Evolutionary conservation across 2,888 invertebrate species (phyloP).

Genomic region (Tubulanus polymorphus): DNA sequence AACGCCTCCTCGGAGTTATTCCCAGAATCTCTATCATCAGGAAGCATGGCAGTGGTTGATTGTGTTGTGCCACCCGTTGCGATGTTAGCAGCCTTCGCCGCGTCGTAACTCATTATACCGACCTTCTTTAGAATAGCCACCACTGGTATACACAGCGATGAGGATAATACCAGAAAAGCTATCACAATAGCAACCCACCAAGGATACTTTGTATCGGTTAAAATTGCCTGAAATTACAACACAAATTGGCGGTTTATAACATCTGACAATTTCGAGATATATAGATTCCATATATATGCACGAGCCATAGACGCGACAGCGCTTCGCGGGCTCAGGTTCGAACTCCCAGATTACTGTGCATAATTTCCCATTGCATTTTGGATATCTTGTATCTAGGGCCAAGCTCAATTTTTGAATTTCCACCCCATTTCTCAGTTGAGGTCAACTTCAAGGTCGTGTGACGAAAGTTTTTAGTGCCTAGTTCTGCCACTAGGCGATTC

Average conservation of each 20-base stretch:
- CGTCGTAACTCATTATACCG: conserved; percentile 26
- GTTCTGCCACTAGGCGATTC: too few species aligned
- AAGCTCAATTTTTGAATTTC: too few species aligned
- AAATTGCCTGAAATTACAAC: conserved; percentile 24
- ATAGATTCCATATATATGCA: too few species aligned
- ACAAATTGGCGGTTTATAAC: neutral
- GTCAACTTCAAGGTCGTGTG: too few species aligned
- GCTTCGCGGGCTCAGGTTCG: too few species aligned
- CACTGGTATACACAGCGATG: conserved; percentile 34
- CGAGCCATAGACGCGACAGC: too few species aligned
- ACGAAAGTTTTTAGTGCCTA: too few species aligned
- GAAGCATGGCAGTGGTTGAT: conserved; percentile 30
- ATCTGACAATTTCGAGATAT: too few species aligned
- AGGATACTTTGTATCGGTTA: conserved; percentile 24
- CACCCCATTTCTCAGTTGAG: too few species aligned
- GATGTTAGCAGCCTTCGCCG: conserved; percentile 28
- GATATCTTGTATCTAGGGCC: too few species aligned
- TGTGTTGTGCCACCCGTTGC: conserved; percentile 28
- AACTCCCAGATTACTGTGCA: too few species aligned
- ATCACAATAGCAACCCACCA: conserved; percentile 31
- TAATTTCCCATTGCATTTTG: too few species aligned
- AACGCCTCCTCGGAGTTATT: conserved; percentile 24
- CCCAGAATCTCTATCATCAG: conserved; percentile 26
- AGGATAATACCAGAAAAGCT: conserved; percentile 27
- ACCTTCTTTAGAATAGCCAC: conserved; percentile 30